These are phyloP conservation scores for Pygathrix nemaeus DNA, from an alignment of 2,113 vertebrate genomes.

Conservation along the genomic window DNA sequence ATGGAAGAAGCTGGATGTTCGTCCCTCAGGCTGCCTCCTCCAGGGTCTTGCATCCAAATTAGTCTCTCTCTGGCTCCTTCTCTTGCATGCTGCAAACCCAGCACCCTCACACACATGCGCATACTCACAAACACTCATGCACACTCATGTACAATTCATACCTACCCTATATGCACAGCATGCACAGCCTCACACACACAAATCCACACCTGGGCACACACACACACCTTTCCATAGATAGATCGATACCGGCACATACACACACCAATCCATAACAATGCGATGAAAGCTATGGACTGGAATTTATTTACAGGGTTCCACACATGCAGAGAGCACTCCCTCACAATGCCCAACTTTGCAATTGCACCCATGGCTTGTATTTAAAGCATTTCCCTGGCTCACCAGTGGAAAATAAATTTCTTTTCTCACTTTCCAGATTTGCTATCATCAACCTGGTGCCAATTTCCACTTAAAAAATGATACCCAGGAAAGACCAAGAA, in stretches of 20 bases:
- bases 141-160: not conserved
- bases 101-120: fast-evolving
- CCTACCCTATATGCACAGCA: not conserved
- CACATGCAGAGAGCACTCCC: not conserved
- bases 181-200: not conserved
- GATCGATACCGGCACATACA: too few relatives aligned
- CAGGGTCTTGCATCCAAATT: fast-evolving
- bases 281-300: not conserved
- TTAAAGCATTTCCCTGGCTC: conserved; percentile 54
- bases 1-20: not conserved
- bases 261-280: not conserved
- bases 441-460: conserved; percentile 58
- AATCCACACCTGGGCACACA: not conserved
- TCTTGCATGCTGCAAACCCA: not conserved
- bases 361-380: conserved; percentile 25
- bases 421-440: conserved; percentile 62
- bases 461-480: conserved; percentile 62
- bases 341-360: not conserved
- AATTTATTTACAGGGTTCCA: not conserved
- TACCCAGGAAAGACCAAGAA: conserved; percentile 54
- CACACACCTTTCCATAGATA: not conserved
- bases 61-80: not conserved
- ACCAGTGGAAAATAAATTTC: conserved; percentile 57
- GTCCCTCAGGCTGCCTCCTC: not conserved
- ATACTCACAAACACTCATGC: not conserved